These are phyloP conservation scores for Solenopsis invicta DNA, from an alignment of 1,140 invertebrate species.

Conservation along the genomic window DNA sequence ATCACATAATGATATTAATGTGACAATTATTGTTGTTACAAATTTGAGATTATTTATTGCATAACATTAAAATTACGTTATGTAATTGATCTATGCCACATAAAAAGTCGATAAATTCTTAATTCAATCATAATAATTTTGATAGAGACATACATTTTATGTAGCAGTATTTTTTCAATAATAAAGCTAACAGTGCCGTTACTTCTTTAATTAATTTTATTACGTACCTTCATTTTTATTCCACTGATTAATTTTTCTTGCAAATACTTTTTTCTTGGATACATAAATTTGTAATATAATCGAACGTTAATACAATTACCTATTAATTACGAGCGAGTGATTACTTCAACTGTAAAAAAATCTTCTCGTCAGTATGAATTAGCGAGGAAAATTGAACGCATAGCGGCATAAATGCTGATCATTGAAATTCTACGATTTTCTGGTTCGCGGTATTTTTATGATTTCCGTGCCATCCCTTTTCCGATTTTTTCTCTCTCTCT, in stretches of 20 bases:
- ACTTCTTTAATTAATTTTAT: not conserved
- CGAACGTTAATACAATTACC: not conserved
- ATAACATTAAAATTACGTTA: not conserved
- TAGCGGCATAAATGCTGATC: slow-evolving; percentile 52
- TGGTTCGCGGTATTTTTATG: slow-evolving; percentile 62
- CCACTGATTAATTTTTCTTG: not conserved
- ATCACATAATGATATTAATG: not conserved
- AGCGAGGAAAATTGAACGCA: slow-evolving; percentile 40
- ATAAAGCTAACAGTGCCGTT: slow-evolving; percentile 1
- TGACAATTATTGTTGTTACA: not conserved
- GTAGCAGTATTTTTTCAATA: no score
- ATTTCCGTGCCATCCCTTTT: slow-evolving; percentile 45
- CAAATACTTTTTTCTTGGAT: not conserved
- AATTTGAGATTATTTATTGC: not conserved
- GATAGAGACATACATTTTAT: not conserved
- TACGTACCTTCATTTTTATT: not conserved
- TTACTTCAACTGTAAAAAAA: slow-evolving; percentile 29
- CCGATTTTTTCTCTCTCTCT: not conserved
- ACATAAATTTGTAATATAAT: not conserved
- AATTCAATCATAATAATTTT: not conserved
- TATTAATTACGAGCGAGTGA: slow-evolving; percentile 53
- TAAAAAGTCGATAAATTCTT: not conserved
- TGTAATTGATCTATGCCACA: not conserved
- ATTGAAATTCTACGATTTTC: slow-evolving; percentile 64
- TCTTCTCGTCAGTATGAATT: slow-evolving; percentile 21